phyloP scores from a whole-genome alignment of 2,888 invertebrate genomes.

The Tipula confusa region DNA sequence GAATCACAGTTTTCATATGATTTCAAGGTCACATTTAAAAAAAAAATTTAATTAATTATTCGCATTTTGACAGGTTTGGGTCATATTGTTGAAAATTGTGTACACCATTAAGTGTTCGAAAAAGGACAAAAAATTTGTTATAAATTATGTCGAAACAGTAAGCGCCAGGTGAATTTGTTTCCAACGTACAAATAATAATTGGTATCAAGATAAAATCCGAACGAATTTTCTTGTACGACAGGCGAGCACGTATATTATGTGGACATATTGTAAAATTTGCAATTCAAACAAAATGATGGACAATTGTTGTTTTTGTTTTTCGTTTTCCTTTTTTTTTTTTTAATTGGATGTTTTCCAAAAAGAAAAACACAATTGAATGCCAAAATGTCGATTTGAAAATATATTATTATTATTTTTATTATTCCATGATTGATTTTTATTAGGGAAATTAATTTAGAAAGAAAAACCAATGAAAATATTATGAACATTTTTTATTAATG shows the following conservation, averaged over 20 bases:
- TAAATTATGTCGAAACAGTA: neutral
- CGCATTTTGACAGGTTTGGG: no score
- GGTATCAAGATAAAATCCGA: neutral
- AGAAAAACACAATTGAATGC: neutral
- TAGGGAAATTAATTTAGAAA: neutral
- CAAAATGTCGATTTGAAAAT: neutral
- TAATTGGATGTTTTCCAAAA: conserved; percentile 5
- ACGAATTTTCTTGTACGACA: no score
- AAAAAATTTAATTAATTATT: no score
- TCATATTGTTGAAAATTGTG: no score
- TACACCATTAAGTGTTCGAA: neutral
- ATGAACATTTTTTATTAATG: neutral
- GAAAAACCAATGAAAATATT: neutral
- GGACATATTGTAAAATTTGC: no score
- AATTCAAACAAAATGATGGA: neutral
- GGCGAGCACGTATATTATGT: no score
- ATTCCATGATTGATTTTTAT: neutral
- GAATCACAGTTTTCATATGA: neutral
- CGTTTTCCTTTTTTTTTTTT: neutral
- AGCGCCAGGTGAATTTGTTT: neutral
- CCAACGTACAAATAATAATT: neutral
- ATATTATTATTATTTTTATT: neutral
- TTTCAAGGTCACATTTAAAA: neutral
- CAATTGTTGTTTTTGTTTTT: neutral
- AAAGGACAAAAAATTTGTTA: no score